Evolutionary conservation across 1,140 invertebrate species (phyloP).

Genomic region (Zaprionus inermis): DNA sequence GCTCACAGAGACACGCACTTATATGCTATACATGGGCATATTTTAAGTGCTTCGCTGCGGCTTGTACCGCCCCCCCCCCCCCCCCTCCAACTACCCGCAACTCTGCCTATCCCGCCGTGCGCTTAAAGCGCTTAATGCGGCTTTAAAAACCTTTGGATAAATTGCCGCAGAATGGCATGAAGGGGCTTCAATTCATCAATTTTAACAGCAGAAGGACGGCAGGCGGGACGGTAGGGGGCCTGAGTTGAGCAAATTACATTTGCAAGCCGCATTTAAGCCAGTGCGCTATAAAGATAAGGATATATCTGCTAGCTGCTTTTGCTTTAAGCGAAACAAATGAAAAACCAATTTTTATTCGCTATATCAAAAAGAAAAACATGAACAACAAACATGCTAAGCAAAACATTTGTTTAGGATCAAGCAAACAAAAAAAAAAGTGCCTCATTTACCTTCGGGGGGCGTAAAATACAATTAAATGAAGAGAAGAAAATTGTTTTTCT

Average conservation of each 20-base stretch:
- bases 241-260: constrained; percentile 4
- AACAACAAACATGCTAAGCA: not conserved
- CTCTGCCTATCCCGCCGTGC: not conserved
- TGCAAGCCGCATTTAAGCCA: constrained; percentile 3
- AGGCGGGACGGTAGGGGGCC: not conserved
- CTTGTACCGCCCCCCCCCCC: not conserved
- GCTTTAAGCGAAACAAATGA: not conserved
- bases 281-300: not conserved
- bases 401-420: not conserved
- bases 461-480: not conserved
- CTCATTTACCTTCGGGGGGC: not conserved
- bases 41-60: constrained; percentile 61
- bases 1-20: constrained; percentile 25
- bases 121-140: constrained; percentile 79
- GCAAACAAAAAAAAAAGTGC: not conserved
- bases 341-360: not conserved
- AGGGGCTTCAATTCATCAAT: constrained; percentile 53
- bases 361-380: not conserved
- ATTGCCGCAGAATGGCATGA: constrained; percentile 14
- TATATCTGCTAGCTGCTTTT: not conserved
- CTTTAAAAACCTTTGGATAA: constrained; percentile 68
- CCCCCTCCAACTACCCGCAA: not conserved
- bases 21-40: constrained; percentile 67
- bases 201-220: not conserved
- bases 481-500: not conserved